phyloP scores from a whole-genome alignment of 2,888 invertebrate genomes.

The Idaea dimidiata region DNA sequence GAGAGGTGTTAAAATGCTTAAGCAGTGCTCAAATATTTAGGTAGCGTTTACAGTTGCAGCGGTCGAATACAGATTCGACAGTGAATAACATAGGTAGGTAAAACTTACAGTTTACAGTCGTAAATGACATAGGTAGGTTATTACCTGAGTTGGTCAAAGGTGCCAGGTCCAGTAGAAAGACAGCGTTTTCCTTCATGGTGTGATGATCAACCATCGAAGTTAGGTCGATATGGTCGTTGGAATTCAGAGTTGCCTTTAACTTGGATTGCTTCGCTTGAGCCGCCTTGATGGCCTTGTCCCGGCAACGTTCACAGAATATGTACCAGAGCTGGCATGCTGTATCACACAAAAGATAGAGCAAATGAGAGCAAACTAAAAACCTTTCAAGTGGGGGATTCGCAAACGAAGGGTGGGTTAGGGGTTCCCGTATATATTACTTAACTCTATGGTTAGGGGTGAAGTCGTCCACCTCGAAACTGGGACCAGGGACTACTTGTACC shows the following conservation, averaged over 20 bases:
- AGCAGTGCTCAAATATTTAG: too few species aligned
- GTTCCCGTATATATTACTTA: too few species aligned
- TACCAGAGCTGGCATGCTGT: conserved; percentile 91
- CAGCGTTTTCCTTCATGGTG: conserved; percentile 95
- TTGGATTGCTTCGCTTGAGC: conserved; percentile 59
- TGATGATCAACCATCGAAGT: conserved; percentile 72
- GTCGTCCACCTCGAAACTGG: too few species aligned
- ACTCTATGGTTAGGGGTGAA: too few species aligned
- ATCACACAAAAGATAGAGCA: background rate
- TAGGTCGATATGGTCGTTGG: conserved; percentile 36
- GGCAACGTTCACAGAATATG: conserved; percentile 94
- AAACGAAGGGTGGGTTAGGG: too few species aligned
- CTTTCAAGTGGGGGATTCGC: too few species aligned
- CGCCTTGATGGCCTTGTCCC: conserved; percentile 83
- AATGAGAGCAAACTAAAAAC: background rate
- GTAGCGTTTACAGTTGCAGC: too few species aligned
- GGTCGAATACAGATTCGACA: too few species aligned
- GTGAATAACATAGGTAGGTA: too few species aligned
- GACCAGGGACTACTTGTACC: too few species aligned
- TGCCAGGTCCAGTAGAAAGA: conserved; percentile 94
- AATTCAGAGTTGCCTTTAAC: conserved; percentile 45
- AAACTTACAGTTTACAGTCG: too few species aligned
- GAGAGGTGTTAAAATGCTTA: too few species aligned
- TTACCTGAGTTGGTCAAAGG: conserved; percentile 83
- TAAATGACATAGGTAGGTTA: conserved; percentile 14